phyloP scores from a whole-genome alignment of 2,797 vertebrate species.

The Danio choprae region DNA sequence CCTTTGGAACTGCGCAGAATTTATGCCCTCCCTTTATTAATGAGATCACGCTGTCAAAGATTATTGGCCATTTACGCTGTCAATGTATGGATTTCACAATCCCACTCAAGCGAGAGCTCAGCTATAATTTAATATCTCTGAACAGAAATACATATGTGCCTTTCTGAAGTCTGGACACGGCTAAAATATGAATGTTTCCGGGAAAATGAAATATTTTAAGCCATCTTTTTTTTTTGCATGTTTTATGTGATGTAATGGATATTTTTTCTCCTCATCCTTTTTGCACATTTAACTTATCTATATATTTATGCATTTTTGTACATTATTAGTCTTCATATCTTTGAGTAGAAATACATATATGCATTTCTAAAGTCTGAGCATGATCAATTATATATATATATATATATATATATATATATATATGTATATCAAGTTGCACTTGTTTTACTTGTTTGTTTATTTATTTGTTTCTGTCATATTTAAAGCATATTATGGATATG shows the following conservation, averaged over 20 bases:
- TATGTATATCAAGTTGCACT: no score
- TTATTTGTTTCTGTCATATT: no score
- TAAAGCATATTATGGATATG: no score
- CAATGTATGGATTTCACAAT: slow-evolving; percentile 87
- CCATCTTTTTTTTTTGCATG: not conserved
- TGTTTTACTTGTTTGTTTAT: no score
- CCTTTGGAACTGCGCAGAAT: slow-evolving; percentile 89
- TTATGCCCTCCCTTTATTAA: slow-evolving; percentile 86
- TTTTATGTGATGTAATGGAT: not conserved
- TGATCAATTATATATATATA: no score
- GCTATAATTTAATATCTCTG: slow-evolving; percentile 73
- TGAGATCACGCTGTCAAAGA: slow-evolving; percentile 93
- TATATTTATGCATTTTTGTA: no score
- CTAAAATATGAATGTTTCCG: slow-evolving; percentile 57
- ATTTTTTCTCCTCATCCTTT: not conserved
- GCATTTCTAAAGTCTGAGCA: no score
- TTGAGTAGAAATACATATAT: no score
- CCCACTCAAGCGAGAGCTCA: slow-evolving; percentile 83
- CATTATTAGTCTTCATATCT: no score
- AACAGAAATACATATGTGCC: slow-evolving; percentile 55
- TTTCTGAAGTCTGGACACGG: slow-evolving; percentile 52
- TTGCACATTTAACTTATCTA: not conserved
- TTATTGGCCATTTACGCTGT: slow-evolving; percentile 90
- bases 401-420: no score
- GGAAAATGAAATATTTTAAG: slow-evolving; percentile 31